These are phyloP conservation scores for Aspiorhynchus laticeps DNA, from an alignment of 2,113 vertebrate species.

Conservation along the genomic window DNA sequence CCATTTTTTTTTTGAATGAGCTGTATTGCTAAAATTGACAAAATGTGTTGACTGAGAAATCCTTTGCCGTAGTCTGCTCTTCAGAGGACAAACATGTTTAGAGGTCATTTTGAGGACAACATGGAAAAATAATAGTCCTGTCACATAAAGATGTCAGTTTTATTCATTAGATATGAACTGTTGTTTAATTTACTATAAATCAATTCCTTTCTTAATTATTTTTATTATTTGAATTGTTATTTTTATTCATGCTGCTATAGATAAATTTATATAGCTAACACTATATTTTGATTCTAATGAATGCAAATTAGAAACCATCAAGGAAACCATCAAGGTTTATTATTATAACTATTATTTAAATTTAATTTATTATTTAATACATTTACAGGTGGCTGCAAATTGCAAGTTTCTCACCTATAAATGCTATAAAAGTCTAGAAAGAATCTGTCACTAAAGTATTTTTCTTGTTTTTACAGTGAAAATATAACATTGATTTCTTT, in stretches of 20 bases:
- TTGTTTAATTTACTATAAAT: not conserved
- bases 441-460: not conserved
- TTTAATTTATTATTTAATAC: no score
- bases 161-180: not conserved
- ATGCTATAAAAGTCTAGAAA: no score
- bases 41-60: not conserved
- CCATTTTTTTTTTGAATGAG: not conserved
- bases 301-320: not conserved
- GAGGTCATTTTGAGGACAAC: constrained; percentile 43
- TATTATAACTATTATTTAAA: not conserved
- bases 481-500: not conserved
- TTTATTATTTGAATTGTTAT: not conserved
- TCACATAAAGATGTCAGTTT: not conserved
- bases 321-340: not conserved
- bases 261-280: not conserved
- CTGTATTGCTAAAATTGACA: not conserved
- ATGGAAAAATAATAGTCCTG: not conserved
- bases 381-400: not conserved
- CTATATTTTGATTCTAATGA: not conserved
- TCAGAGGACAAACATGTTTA: constrained; percentile 12
- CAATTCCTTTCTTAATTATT: not conserved
- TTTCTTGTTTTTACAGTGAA: not conserved
- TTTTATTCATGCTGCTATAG: not conserved
- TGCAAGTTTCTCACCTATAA: not conserved
- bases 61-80: not conserved